These are phyloP conservation scores for Myopa tessellatipennis DNA, from an alignment of 2,888 invertebrate species.

Conservation along the genomic window DNA sequence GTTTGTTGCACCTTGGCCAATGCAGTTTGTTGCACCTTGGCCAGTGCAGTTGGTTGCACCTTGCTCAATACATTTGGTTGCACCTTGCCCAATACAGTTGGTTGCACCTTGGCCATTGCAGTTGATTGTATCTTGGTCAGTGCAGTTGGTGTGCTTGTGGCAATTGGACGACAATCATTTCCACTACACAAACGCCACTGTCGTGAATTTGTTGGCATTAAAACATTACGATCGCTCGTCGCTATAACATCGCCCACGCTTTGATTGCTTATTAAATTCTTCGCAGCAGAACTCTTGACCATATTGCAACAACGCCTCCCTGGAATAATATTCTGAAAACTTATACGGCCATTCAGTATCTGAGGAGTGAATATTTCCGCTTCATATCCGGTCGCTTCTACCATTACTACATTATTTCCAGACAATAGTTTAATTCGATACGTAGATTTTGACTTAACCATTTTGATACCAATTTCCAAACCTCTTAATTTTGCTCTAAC, in stretches of 20 bases:
- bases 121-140: too few species aligned
- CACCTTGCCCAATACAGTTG: too few species aligned
- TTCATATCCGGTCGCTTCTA: conserved; percentile 56
- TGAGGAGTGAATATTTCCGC: conserved; percentile 61
- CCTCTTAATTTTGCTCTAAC: not conserved
- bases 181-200: conserved; percentile 21
- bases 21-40: too few species aligned
- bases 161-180: not conserved
- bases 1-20: too few species aligned
- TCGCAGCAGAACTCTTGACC: not conserved
- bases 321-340: conserved; percentile 57
- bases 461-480: not conserved
- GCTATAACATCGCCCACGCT: not conserved
- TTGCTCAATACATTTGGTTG: too few species aligned
- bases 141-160: conserved; percentile 32
- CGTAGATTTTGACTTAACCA: conserved; percentile 36
- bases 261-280: not conserved
- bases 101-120: too few species aligned
- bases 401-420: conserved; percentile 57
- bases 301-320: conserved; percentile 55
- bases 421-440: conserved; percentile 58
- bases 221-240: conserved; percentile 2
- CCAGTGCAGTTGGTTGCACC: too few species aligned
- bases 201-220: not conserved
- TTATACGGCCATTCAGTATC: conserved; percentile 58